These are phyloP conservation scores for Caenorhabditis tropicalis DNA, from an alignment of 1,140 invertebrate species.

Conservation along the genomic window DNA sequence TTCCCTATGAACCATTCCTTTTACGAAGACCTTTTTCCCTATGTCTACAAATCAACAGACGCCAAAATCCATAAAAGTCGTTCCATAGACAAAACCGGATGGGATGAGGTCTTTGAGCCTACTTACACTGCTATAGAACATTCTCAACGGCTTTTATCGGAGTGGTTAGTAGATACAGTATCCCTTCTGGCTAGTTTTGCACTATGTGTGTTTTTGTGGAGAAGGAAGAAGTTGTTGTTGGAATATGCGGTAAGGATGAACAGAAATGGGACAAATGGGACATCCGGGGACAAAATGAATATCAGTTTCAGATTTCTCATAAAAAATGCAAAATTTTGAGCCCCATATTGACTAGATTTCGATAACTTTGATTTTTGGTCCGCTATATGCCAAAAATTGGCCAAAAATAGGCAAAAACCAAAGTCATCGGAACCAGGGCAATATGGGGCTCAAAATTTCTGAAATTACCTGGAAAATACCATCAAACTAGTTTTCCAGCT, in stretches of 20 bases:
- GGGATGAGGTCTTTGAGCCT: conserved; percentile 7
- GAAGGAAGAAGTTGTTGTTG: background rate
- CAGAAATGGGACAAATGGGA: no score
- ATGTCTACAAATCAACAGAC: conserved; percentile 8
- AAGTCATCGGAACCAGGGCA: no score
- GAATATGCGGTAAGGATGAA: conserved; percentile 14
- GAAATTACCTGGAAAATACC: no score
- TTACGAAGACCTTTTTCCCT: conserved; percentile 20
- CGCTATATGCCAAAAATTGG: no score
- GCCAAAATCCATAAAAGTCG: background rate
- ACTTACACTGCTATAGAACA: conserved; percentile 27
- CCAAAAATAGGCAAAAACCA: no score
- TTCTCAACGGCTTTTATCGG: background rate
- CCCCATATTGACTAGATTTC: background rate
- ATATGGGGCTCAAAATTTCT: background rate
- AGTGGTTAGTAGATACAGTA: conserved; percentile 22
- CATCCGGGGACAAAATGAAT: no score
- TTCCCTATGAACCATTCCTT: background rate
- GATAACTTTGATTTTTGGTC: background rate
- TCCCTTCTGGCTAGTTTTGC: conserved; percentile 9
- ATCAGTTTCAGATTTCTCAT: no score
- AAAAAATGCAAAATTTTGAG: background rate
- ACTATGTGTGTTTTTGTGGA: background rate
- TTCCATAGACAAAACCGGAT: conserved; percentile 1
- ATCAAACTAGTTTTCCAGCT: no score